Evolutionary conservation across 2,113 vertebrate species (phyloP).

Genomic region (Albula glossodonta): DNA sequence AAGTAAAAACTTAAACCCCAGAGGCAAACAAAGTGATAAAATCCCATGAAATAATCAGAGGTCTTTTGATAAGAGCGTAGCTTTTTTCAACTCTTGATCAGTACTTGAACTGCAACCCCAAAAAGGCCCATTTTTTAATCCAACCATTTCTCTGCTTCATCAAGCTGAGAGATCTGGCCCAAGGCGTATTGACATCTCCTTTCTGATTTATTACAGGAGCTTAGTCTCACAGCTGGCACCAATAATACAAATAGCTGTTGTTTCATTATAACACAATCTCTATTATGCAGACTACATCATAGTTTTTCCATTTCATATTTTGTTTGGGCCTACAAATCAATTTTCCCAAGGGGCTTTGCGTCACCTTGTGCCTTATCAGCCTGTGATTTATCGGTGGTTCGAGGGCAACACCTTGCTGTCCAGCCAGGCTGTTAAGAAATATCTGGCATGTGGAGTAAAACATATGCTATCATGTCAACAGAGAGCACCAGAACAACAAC

Average conservation of each 20-base stretch:
- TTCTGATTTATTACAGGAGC: constrained; percentile 12
- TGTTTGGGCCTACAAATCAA: constrained; percentile 7
- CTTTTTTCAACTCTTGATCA: background rate
- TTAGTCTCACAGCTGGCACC: constrained; percentile 16
- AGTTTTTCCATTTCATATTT: constrained; percentile 27
- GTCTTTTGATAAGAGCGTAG: background rate
- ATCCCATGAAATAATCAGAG: background rate
- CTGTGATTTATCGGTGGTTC: background rate
- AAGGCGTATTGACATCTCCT: constrained; percentile 9
- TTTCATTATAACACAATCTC: constrained; percentile 20
- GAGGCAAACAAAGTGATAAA: background rate
- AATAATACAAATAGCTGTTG: constrained; percentile 31
- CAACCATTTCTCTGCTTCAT: constrained; percentile 2
- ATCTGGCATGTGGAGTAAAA: background rate
- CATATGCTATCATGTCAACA: background rate
- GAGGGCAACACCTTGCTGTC: background rate
- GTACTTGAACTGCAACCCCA: background rate
- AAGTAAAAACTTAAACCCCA: background rate
- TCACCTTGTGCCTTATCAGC: no score
- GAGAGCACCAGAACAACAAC: background rate
- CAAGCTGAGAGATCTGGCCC: constrained; percentile 13
- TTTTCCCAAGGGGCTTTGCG: constrained; percentile 5
- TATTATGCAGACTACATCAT: constrained; percentile 23
- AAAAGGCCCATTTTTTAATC: background rate
- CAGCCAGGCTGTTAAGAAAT: background rate